Base-by-base conservation (phyloP, 2,797 vertebrate genomes). In the Pseudochromis fuscus region DNA sequence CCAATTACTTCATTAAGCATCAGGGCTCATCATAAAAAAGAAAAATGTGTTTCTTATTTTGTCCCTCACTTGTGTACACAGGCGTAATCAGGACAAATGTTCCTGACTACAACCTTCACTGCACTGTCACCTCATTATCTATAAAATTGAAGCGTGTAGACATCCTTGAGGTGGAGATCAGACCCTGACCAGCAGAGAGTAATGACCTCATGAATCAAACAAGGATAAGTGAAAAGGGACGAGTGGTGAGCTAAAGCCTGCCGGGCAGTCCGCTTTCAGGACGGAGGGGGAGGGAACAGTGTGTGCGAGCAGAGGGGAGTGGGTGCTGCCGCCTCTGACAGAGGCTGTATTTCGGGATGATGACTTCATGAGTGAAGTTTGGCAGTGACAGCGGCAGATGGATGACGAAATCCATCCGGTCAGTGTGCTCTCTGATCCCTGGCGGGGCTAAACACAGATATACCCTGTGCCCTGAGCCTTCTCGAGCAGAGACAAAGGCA, bases 311-410 rank as follows among this genome's bases (percentile, higher is more conserved):
- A 52, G 31, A 71, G 76, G n/a, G 71, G 74, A 68, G 72, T 70
- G 75, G 81, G 75, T 53, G 67, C 80, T 63, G 31, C 66, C 30
- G 71, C 58, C 55, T 66, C 70, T 83, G 82, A 86, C 72, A 52
- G 53, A 45, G 75, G 58, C 21, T 40, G 65, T 83, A 90, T 91
- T 89, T 83, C 7, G 45, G 77, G 70, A 79, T 21, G 77, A 89
- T 92, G 90, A 94, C 88, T 80, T 93, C 89, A 92, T 79, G 61
- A 71, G 69, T 48, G 57, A 82, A 69, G 82, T 63, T 72, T 50
- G 75, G 78, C 69, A 75, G 44, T 66, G 85, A 89, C 73, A 78
- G 73, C 67, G 4, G 45, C 40, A 83, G 82, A 87, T 78, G 65
- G 72, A 77, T 89, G 85, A 90, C 72, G 77, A 87, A 91, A 90